Percentiles rank a stretch among this genome's conserved stretches.
Evolutionary conservation across 2,113 vertebrate species (phyloP).

Genomic region (Nannobrachium achirus): DNA sequence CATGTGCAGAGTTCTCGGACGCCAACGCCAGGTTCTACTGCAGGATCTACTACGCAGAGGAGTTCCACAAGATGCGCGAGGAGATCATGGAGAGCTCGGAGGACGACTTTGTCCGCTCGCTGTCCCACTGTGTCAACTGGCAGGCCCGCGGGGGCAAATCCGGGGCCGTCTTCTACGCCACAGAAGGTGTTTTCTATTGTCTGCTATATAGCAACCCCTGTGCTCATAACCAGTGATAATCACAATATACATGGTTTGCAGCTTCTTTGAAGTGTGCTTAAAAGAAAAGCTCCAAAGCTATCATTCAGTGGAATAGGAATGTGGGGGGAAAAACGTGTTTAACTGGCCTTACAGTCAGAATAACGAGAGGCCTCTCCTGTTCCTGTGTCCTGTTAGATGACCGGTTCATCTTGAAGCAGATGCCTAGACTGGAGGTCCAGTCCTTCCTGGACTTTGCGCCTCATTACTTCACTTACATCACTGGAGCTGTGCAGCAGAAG

Average conservation of each 20-base stretch:
- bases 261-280: neutral
- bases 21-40: conserved; percentile 98
- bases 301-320: no score
- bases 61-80: conserved; percentile 96
- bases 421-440: conserved; percentile 97
- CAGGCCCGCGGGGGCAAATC: conserved; percentile 97
- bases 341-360: neutral
- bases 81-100: conserved; percentile 93
- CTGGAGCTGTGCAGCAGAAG: conserved; percentile 95
- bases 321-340: neutral
- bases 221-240: no score
- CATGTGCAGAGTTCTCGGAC: conserved; percentile 93
- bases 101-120: conserved; percentile 94
- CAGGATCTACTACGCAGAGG: conserved; percentile 94
- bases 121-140: conserved; percentile 97
- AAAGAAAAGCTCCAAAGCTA: no score
- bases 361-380: neutral
- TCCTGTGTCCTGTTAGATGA: conserved; percentile 81
- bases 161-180: conserved; percentile 96
- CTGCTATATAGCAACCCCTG: no score
- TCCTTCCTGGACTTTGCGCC: conserved; percentile 98
- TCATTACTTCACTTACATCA: conserved; percentile 97
- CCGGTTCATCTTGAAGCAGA: conserved; percentile 98
- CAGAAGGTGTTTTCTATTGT: conserved; percentile 81
- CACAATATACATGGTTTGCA: neutral